Conservation (phyloP, 2,888 invertebrate species). For the Aricia artaxerxes region DNA sequence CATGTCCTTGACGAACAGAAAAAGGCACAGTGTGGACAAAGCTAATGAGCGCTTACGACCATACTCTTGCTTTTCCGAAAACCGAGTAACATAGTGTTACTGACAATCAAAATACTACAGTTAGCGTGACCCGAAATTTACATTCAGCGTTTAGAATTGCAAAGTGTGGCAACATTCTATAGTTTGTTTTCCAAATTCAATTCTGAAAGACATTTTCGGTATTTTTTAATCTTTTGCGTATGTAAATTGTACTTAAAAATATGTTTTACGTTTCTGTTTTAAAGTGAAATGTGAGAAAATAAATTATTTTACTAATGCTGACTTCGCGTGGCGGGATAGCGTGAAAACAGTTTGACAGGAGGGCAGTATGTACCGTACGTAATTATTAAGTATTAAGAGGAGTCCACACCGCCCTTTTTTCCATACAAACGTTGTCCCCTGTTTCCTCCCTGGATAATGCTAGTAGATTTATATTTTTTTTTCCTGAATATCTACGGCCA, state of each 20-base stretch:
- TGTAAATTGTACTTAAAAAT: background rate
- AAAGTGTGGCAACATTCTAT: constrained; percentile 11
- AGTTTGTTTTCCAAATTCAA: constrained; percentile 15
- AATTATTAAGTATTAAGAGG: background rate
- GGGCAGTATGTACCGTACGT: background rate
- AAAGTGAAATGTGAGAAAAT: background rate
- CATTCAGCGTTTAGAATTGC: constrained; percentile 19
- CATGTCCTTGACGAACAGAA: too few relatives aligned
- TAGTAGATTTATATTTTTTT: too few relatives aligned
- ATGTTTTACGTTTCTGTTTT: background rate
- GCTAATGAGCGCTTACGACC: background rate
- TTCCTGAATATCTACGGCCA: too few relatives aligned
- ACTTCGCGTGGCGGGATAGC: background rate
- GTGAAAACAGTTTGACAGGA: constrained; percentile 14
- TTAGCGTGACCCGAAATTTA: constrained; percentile 14
- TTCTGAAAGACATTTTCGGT: background rate
- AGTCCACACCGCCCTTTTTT: too few relatives aligned
- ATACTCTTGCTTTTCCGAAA: background rate
- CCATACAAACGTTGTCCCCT: too few relatives aligned
- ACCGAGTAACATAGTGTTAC: background rate
- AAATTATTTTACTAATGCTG: background rate
- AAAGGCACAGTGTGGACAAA: too few relatives aligned
- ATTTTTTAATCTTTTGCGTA: background rate
- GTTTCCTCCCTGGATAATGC: too few relatives aligned
- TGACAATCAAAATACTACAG: constrained; percentile 15